Evolutionary conservation across 2,797 vertebrate species (phyloP), one percentile per base, ranked within the genome.

Genomic region (Falco columbarius): DNA sequence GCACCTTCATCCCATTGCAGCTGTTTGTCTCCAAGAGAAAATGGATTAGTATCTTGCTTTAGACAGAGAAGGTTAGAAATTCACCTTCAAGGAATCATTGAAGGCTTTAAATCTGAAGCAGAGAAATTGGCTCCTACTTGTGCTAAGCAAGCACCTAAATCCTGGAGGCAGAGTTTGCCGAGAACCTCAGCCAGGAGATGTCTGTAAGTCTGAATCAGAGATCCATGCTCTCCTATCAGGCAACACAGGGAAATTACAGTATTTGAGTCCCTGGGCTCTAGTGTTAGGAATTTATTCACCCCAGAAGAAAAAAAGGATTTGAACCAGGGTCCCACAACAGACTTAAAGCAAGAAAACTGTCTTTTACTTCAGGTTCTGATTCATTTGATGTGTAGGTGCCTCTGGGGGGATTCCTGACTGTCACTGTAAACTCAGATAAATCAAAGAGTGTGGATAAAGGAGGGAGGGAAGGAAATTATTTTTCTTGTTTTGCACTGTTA

Each of bases 221-320:
- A 56, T 55, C 52, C 21, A 1, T 10, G 20, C 44, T 72, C 22
- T 61, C 2, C 0, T 23, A 22, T 10, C 7, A 0, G 72, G n/a
- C 73, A 87, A 2, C 4, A 1, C 0, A 0, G 38, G 54, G 40
- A 36, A 83, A 7, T 2, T 16, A 7, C 0, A 0, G 44, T 5
- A 1, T 51, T 55, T 18, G 22, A 49, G 58, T 75, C 62, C 46
- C 77, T 40, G 8, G 46, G 40, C 66, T 65, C 12, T 26, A 16
- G 29, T 0, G 0, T 17, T 49, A 22, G 34, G 58, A 56, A 26
- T 86, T 58, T 38, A 36, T 73, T 81, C 54, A 38, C 8, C 62
- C 20, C 7, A 4, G 15, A 86, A 91, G n/a, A 67, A 67, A 86
- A 56, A 40, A 21, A 70, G 12, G n/a, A 12, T 56, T 86, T 79